These are phyloP conservation scores for Agapostemon virescens DNA, from an alignment of 2,888 invertebrate genomes.

Conservation along the genomic window DNA sequence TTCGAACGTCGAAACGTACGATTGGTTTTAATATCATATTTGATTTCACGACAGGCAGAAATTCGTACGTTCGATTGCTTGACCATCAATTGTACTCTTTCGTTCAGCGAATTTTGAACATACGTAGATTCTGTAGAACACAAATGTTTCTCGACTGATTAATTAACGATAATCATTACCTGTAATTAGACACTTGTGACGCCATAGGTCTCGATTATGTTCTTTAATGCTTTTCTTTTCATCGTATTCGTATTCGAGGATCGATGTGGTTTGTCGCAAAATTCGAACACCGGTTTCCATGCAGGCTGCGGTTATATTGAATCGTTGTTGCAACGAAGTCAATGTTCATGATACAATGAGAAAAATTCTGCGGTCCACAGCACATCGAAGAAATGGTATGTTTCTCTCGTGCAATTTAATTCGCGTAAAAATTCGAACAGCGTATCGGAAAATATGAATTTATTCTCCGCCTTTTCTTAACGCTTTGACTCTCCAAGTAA, in stretches of 20 bases:
- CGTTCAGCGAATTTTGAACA: background rate
- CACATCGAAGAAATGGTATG: background rate
- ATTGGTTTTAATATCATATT: background rate
- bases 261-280: background rate
- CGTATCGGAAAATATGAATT: too few relatives aligned
- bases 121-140: background rate
- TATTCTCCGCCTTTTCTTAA: too few relatives aligned
- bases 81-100: background rate
- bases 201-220: conserved; percentile 11
- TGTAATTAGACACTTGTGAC: background rate
- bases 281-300: background rate
- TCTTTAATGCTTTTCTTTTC: background rate
- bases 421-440: too few relatives aligned
- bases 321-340: too few relatives aligned
- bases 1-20: background rate
- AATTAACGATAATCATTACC: conserved; percentile 1
- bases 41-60: background rate
- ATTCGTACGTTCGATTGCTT: background rate
- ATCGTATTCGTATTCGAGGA: background rate
- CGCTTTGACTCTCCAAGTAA: too few relatives aligned
- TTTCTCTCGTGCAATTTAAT: background rate
- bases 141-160: conserved; percentile 16
- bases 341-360: too few relatives aligned
- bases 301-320: background rate
- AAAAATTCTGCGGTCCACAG: too few relatives aligned